Evolutionary conservation across 2,888 invertebrate species (phyloP), one percentile per base, ranked within the genome.

Genomic region (Zaprionus bogoriensis): DNA sequence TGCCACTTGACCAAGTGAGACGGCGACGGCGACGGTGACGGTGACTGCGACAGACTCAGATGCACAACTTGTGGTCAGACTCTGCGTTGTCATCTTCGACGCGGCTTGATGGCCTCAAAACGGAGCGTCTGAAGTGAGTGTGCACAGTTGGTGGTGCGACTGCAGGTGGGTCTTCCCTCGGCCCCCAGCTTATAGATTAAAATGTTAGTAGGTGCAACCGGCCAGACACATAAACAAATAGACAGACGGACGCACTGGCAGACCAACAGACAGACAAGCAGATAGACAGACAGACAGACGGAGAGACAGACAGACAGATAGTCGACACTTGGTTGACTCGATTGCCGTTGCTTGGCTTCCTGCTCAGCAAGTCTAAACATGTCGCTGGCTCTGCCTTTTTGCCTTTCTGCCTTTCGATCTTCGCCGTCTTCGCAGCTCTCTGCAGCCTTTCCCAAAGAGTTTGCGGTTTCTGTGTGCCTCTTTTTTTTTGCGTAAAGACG

Each of bases 291-390:
- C 67, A 14, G 12, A 5, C 10, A 54, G 32, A 36, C 5, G 14
- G 27, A 45, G 36, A 36, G 19, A 5, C 9, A 39, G 22, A 5
- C 39, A 39, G 22, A 32, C 32, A 32, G 32, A 52, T 44, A 57
- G 46, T 27, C 50, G 55, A 72, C 62, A 73, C 60, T 73, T 73
- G 48, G 61, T 28, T 72, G 66, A 57, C 69, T 62, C 30, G 69
- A 42, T 62, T 57, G 74, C 66, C 52, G 60, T 77, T 84, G 75
- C 52, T 65, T 75, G 75, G 80, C 75, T 80, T 80, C 80, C 80
- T 80, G 81, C 70, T 84, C 84, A 84, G 70, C 70, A 67, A 75
- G 75, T 75, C 78, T 70, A 81, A 80, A 73, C 78, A 84, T 84
- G 78, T 84, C 73, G 67, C 70, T 71, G 62, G 50, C 36, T 64